phyloP scores from a whole-genome alignment of 2,797 vertebrate genomes.

The Rhabdomys pumilio region DNA sequence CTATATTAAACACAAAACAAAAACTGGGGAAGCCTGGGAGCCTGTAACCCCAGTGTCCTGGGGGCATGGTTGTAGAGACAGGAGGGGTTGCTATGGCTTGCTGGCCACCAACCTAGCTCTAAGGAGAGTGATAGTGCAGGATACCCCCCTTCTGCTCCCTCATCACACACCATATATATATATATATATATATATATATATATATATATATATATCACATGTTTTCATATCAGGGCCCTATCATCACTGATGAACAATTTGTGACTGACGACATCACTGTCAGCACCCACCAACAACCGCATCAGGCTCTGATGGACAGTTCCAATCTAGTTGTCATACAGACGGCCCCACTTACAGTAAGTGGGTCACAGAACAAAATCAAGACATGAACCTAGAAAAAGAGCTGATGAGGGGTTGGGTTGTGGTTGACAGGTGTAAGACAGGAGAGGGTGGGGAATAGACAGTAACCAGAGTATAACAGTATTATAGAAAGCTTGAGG shows the following conservation, averaged over 20 bases:
- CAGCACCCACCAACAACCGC: accelerated
- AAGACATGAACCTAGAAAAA: not conserved
- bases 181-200: too few species aligned
- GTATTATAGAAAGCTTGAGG: not conserved
- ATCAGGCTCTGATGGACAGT: not conserved
- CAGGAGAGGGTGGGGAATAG: not conserved
- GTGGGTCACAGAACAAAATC: not conserved
- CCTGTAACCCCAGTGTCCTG: not conserved
- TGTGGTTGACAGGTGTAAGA: not conserved
- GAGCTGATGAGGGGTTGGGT: not conserved
- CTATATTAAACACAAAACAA: not conserved
- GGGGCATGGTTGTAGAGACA: not conserved
- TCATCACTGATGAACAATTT: not conserved
- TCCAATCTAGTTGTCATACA: not conserved
- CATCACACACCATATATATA: not conserved
- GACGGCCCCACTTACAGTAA: not conserved
- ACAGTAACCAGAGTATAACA: not conserved
- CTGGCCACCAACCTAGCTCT: not conserved
- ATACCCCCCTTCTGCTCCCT: not conserved
- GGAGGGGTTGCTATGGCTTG: too few species aligned
- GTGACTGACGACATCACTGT: not conserved
- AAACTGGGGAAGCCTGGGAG: not conserved
- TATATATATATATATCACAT: not conserved
- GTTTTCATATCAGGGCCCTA: not conserved
- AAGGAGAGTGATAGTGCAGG: not conserved